A percentile compares a stretch with the other conserved stretches of the same genome.
Evolutionary conservation across 2,888 invertebrate genomes (phyloP).

Genomic region (Ochropleura plecta): DNA sequence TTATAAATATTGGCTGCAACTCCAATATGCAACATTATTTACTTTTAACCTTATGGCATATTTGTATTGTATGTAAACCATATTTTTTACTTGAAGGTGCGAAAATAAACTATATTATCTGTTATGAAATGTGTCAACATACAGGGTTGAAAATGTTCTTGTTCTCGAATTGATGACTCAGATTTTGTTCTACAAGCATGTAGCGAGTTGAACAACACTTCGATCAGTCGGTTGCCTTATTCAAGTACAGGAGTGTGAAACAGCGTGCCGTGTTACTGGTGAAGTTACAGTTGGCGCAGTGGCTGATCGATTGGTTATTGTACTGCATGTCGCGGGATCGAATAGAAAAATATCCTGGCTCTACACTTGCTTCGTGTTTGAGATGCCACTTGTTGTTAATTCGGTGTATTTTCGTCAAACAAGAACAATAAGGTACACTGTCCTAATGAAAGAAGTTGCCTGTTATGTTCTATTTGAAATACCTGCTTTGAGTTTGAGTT

Average conservation of each 20-base stretch:
- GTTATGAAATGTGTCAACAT: neutral
- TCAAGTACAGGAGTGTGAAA: neutral
- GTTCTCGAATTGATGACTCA: neutral
- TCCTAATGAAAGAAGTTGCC: neutral
- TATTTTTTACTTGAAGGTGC: no score
- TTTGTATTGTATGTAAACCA: no score
- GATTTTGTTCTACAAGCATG: neutral
- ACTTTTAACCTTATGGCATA: no score
- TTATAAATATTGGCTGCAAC: no score
- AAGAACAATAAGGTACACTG: neutral
- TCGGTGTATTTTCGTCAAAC: neutral
- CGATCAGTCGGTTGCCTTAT: neutral
- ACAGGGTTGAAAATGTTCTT: neutral
- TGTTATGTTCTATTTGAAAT: no score
- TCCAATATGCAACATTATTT: no score
- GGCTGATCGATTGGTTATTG: no score
- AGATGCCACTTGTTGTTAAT: neutral
- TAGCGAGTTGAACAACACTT: neutral
- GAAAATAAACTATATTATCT: no score
- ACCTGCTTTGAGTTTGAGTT: no score
- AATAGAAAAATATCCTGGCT: neutral
- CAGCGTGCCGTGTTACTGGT: no score
- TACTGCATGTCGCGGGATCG: no score
- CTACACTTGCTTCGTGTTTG: neutral
- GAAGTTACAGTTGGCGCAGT: no score